Evolutionary conservation across 2,888 invertebrate species (phyloP).

Genomic region (Epirrita christyi): DNA sequence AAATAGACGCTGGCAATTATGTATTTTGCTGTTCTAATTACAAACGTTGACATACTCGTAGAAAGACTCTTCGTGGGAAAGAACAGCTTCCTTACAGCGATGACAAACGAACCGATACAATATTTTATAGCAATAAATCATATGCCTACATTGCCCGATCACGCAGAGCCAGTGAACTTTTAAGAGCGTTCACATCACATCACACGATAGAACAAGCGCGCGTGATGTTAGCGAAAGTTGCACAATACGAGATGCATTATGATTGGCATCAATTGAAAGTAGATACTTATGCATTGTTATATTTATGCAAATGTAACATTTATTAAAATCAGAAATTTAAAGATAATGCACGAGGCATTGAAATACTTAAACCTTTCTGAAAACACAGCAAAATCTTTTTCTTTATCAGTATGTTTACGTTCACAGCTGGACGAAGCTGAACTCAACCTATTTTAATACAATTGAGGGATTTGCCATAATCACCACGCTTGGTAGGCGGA

Average conservation of each 20-base stretch:
- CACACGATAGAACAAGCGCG: neutral
- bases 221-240: constrained; percentile 40
- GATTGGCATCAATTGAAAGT: constrained; percentile 35
- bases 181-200: constrained; percentile 43
- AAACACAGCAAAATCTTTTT: too few species aligned
- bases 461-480: too few species aligned
- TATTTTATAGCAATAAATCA: constrained; percentile 8
- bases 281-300: constrained; percentile 17
- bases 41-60: too few species aligned
- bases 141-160: neutral
- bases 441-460: too few species aligned
- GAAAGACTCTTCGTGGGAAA: neutral
- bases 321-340: too few species aligned
- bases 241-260: constrained; percentile 16
- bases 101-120: neutral
- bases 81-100: neutral
- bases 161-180: constrained; percentile 48
- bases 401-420: too few species aligned
- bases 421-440: too few species aligned
- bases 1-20: too few species aligned
- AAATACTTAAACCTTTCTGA: too few species aligned
- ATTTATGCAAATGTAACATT: constrained; percentile 19
- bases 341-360: too few species aligned
- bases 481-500: too few species aligned
- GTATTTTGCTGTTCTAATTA: too few species aligned